Percentiles rank a stretch among this genome's conserved stretches.
These are phyloP conservation scores for Prietella phreatophila DNA, from an alignment of 2,113 vertebrate species.

Conservation along the genomic window DNA sequence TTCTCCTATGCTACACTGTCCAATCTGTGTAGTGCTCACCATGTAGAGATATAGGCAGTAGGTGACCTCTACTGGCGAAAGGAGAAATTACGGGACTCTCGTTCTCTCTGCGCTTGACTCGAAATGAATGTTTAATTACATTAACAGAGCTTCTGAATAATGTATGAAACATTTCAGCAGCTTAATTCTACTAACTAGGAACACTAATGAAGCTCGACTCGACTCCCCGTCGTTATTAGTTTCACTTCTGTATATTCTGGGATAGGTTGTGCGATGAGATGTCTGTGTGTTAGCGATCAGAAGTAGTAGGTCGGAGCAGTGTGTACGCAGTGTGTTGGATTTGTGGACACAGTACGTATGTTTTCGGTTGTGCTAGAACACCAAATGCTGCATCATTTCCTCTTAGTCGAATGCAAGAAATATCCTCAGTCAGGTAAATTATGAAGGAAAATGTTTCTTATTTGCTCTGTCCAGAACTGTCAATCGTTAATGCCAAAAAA, in stretches of 20 bases:
- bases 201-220: conserved; percentile 23
- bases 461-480: neutral
- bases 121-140: conserved; percentile 30
- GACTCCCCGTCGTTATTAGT: neutral
- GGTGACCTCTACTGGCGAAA: conserved; percentile 57
- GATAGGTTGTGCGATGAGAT: neutral
- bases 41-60: conserved; percentile 9
- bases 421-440: neutral
- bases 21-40: neutral
- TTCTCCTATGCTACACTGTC: neutral
- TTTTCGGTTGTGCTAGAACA: neutral
- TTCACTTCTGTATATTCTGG: neutral
- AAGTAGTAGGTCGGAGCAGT: neutral
- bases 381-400: neutral
- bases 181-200: conserved; percentile 24
- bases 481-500: neutral
- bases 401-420: neutral
- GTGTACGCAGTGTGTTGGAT: neutral
- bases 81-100: neutral
- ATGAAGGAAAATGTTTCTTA: neutral
- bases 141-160: conserved; percentile 49
- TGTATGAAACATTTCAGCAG: conserved; percentile 37
- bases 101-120: neutral
- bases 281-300: neutral
- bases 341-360: neutral